phyloP scores from a whole-genome alignment of 2,113 vertebrate species.

The human region GRCh38 chr2:215188001-215188500 shows the following conservation, averaged over 20 bases:
- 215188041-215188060: not conserved
- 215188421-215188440: not conserved
- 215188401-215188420: not conserved
- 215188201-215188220: not conserved
- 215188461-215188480: not conserved
- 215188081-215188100: not conserved
- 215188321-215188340: not conserved
- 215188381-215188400: not conserved
- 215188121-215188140: not conserved
- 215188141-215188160: not conserved
- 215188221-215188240: not conserved
- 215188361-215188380: not conserved
- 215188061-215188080: not conserved
- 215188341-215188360: not conserved
- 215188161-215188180: not conserved
- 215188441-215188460: not conserved
- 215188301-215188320: not conserved
- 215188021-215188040: not conserved
- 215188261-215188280: not conserved
- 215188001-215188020: not conserved
- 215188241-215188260: not conserved
- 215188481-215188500: conserved; percentile 43
- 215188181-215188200: not conserved
- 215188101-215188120: not conserved
- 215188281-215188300: not conserved